Base-by-base conservation (phyloP, 2,113 vertebrate species). In the Sardina pilchardus region DNA sequence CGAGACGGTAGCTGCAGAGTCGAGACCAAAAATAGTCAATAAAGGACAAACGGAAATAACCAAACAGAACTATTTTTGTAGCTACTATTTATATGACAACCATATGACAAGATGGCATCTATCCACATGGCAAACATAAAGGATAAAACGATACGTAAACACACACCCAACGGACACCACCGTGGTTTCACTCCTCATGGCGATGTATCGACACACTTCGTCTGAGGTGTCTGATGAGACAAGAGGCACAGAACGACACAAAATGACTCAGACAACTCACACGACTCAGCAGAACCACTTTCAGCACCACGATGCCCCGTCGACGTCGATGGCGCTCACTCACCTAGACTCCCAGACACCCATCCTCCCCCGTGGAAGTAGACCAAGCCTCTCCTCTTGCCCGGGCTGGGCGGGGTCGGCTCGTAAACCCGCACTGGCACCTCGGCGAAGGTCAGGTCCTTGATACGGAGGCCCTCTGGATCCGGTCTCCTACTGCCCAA, bases 361-460 rank as follows among this genome's bases (percentile, higher is more conserved):
- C 90, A 93, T 81, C 95, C 96, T 45, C 97, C 96, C 30, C 97
- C 96, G 0, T 97, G 96, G 91, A 96, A 95, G 90, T 95, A 97
- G 42, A 97, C 7, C 3, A 98, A 87, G 36, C 95, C 96, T 87
- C 91, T 93, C 86, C 94, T 95, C 45, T 83, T 90, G 26, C 88
- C 86, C 0, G 89, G 53, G 81, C 92, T 86, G 39, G 86, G 56
- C 4, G 67, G 42, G 24, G 90, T 94, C 1, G 96, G 96, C 89
- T 96, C 94, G 59, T 97, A 97, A 48, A 97, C 90, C 87, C 94
- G 94, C 85, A 97, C 95, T 0, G 95, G 95, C 81, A 96, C 93
- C 0, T 90, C 91, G 0, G 93, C 92, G 82, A 96, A 97, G 5
- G 0, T 83, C 43, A 95, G 50, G 80, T 98, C 92, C 85, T 93